Evolutionary conservation across 2,888 invertebrate genomes (phyloP), one percentile per base, ranked within the genome.

Genomic region (Omphaloscelis lunosa): DNA sequence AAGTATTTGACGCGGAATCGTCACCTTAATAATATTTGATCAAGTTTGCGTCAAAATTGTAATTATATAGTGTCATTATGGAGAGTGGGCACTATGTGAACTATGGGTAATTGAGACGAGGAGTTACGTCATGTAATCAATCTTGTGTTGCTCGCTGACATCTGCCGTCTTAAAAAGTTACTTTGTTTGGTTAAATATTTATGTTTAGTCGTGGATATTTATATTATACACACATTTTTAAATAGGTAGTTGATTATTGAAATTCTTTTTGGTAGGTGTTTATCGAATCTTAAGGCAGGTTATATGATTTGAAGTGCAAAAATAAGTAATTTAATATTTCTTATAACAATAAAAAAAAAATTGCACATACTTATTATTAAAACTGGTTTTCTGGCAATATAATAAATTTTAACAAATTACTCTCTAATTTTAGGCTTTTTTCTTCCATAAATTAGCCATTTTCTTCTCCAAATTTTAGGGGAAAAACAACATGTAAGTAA

Each of bases 11-110:
- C n/a, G 34, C 15, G 15, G n/a, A 41, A 39, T 20, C 63, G 11
- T 53, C 9, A 62, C 41, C 41, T 51, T 51, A n/a, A 6, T 63
- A 63, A 76, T 76, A 74, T 76, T 72, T 71, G 11, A 79, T 76
- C 51, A 72, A 71, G 72, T 73, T 79, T 53, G 34, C 27, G 27
- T 72, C 71, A 68, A 58, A 73, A 69, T 65, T 75, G 51, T 79
- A 79, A 84, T 82, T 77, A 75, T 53, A 23, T 69, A 71, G 39
- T 63, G 39, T 63, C 65, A 82, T 82, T 79, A 82, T 23, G 62
- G 58, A 58, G 59, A 66, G 59, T 72, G 69, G n/a, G n/a, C n/a
- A n/a, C n/a, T n/a, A n/a, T n/a, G n/a, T n/a, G n/a, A n/a, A 53
- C 34, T 65, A 17, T 68, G 51, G 58, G 39, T 80, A 69, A 72